Conservation (phyloP, 2,888 invertebrate genomes). For the Drosophila robusta region DNA sequence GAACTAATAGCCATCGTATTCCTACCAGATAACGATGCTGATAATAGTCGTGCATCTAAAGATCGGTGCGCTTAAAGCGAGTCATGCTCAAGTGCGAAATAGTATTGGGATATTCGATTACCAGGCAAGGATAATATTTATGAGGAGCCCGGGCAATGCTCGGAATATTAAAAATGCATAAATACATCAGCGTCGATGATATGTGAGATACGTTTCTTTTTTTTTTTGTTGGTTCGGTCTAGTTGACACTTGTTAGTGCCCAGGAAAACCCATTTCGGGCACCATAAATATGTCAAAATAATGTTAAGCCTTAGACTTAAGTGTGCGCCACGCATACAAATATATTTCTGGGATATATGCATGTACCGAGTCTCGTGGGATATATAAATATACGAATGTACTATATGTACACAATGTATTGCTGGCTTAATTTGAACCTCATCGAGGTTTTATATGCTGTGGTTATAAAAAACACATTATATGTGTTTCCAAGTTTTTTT, state of each 20-base stretch:
- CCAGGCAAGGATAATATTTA: slow-evolving; percentile 41
- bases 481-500: slow-evolving; percentile 7
- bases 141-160: slow-evolving; percentile 21
- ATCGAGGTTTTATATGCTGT: slow-evolving; percentile 36
- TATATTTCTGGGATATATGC: slow-evolving; percentile 18
- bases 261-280: slow-evolving; percentile 54
- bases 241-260: slow-evolving; percentile 63
- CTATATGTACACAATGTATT: slow-evolving; percentile 20
- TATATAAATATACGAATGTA: slow-evolving; percentile 46
- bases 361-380: slow-evolving; percentile 66
- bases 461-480: slow-evolving; percentile 53
- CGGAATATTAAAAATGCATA: slow-evolving; percentile 76
- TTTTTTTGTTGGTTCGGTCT: slow-evolving; percentile 28
- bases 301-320: slow-evolving; percentile 47
- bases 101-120: slow-evolving; percentile 50
- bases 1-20: slow-evolving; percentile 64
- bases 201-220: slow-evolving; percentile 56
- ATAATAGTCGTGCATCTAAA: slow-evolving; percentile 64
- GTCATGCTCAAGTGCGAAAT: slow-evolving; percentile 48
- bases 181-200: slow-evolving; percentile 68
- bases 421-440: slow-evolving; percentile 42
- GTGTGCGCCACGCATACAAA: slow-evolving; percentile 31
- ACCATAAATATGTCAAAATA: slow-evolving; percentile 83
- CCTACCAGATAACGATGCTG: slow-evolving; percentile 80
- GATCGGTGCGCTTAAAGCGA: slow-evolving; percentile 16